A percentile compares a stretch with the other conserved stretches of the same genome.
phyloP scores from a whole-genome alignment of 2,888 invertebrate species.

The Eristalis arbustorum region DNA sequence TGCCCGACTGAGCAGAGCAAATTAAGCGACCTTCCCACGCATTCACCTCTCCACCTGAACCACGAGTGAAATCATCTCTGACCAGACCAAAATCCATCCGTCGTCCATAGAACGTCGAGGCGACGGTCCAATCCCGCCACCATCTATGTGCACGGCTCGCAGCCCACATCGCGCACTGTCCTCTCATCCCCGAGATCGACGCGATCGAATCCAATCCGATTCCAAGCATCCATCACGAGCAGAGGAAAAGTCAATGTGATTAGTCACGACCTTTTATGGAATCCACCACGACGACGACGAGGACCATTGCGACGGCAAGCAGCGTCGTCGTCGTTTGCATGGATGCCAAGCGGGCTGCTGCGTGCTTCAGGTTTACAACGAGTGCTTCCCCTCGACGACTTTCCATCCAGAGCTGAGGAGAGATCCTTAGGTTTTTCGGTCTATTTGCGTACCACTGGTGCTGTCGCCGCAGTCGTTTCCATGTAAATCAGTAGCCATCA shows the following conservation, averaged over 20 bases:
- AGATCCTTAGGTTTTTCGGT: slow-evolving; percentile 52
- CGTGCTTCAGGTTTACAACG: slow-evolving; percentile 58
- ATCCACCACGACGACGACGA: slow-evolving; percentile 51
- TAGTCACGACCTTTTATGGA: slow-evolving; percentile 73
- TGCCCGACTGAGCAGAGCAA: background rate
- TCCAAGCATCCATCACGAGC: slow-evolving; percentile 65
- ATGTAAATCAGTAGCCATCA: slow-evolving; percentile 70
- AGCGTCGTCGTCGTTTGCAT: slow-evolving; percentile 67
- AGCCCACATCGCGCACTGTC: slow-evolving; percentile 41
- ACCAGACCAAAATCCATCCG: slow-evolving; percentile 15
- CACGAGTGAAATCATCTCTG: background rate
- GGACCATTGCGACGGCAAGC: background rate
- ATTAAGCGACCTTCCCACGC: slow-evolving; percentile 41
- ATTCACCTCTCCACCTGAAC: slow-evolving; percentile 11
- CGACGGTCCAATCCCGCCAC: slow-evolving; percentile 20
- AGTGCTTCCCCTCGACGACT: background rate
- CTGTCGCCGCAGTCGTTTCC: slow-evolving; percentile 38
- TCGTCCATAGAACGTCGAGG: background rate
- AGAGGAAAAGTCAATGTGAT: slow-evolving; percentile 71
- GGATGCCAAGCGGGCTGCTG: slow-evolving; percentile 37
- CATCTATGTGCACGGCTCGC: slow-evolving; percentile 27
- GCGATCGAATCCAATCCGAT: background rate
- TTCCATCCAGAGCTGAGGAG: background rate
- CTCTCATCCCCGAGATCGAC: slow-evolving; percentile 15
- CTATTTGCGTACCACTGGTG: slow-evolving; percentile 59